These are phyloP conservation scores for Chironomus tepperi DNA, from an alignment of 1,140 invertebrate species.

Conservation along the genomic window DNA sequence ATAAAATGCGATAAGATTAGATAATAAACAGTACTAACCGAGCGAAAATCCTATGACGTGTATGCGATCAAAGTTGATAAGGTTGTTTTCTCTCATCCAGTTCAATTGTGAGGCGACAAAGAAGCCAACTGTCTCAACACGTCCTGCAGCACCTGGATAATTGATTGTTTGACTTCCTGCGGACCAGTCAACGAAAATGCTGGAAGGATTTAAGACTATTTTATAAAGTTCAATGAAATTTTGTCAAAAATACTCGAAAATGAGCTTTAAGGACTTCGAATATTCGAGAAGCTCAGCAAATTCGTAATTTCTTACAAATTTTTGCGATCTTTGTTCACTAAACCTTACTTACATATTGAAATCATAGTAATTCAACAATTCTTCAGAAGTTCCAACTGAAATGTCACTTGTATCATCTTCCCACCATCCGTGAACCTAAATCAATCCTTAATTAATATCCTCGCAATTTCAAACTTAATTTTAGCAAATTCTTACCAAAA, in stretches of 20 bases:
- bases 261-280: too few species aligned
- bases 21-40: neutral
- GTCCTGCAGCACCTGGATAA: neutral
- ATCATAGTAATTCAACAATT: conserved; percentile 12
- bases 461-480: too few species aligned
- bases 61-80: conserved; percentile 32
- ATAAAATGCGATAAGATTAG: neutral
- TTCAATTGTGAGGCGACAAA: conserved; percentile 3
- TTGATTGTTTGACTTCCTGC: neutral
- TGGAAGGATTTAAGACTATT: too few species aligned
- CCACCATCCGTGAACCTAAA: neutral
- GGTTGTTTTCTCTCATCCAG: conserved; percentile 27
- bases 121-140: neutral
- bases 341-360: conserved; percentile 16
- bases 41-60: conserved; percentile 61
- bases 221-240: too few species aligned
- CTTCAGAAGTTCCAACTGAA: neutral
- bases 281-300: too few species aligned
- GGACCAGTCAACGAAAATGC: conserved; percentile 2
- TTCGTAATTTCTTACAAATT: too few species aligned
- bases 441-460: neutral
- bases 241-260: too few species aligned
- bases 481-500: neutral
- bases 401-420: conserved; percentile 15
- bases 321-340: too few species aligned